These are phyloP conservation scores for Glaucidium brasilianum DNA, from an alignment of 2,113 vertebrate genomes.

Conservation along the genomic window DNA sequence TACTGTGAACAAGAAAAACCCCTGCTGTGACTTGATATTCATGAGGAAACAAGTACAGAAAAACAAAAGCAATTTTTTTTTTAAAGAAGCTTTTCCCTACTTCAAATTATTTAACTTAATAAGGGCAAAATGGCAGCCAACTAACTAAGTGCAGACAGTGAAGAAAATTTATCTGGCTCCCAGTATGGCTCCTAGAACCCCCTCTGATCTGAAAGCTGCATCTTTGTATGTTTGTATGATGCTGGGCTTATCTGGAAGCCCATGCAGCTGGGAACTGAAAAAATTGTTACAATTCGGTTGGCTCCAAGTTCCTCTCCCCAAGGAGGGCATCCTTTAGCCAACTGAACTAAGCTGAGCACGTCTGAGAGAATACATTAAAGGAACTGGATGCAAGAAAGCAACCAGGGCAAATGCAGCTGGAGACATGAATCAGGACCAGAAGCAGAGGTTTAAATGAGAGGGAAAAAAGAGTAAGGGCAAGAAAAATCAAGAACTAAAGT, in stretches of 20 bases:
- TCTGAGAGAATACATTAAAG: background rate
- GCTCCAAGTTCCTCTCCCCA: background rate
- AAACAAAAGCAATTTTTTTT: background rate
- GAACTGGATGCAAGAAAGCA: background rate
- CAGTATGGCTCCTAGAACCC: background rate
- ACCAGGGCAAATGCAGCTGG: background rate
- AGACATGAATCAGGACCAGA: background rate
- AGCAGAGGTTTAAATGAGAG: background rate
- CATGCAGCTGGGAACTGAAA: background rate
- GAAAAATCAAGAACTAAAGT: background rate
- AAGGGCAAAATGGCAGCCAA: background rate
- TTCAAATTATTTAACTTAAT: background rate
- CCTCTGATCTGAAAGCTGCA: background rate
- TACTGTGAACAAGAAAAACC: background rate
- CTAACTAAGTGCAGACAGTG: background rate
- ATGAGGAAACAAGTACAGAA: background rate
- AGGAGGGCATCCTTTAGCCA: background rate
- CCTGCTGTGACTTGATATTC: background rate
- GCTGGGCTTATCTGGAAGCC: background rate
- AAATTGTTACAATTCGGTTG: background rate
- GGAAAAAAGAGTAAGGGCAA: background rate
- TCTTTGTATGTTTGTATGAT: background rate
- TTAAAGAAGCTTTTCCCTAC: background rate
- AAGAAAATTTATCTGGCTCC: background rate
- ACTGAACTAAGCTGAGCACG: accelerated